phyloP scores from a whole-genome alignment of 2,888 invertebrate species.

The Dolichomitus sp. region DNA sequence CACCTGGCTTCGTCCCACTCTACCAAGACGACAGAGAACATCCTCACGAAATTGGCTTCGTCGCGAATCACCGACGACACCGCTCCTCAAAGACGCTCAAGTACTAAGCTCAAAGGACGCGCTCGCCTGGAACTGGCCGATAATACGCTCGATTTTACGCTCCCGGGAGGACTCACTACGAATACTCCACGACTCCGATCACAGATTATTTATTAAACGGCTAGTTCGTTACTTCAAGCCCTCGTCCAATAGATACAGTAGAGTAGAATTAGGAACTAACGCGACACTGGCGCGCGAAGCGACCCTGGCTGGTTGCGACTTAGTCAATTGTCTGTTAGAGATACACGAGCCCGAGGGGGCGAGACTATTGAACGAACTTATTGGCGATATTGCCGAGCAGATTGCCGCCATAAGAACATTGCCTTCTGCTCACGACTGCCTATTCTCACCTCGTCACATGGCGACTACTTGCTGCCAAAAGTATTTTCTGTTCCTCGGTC shows the following conservation, averaged over 20 bases:
- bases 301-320: constrained; percentile 90
- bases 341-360: constrained; percentile 91
- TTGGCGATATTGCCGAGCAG: constrained; percentile 93
- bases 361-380: constrained; percentile 92
- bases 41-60: constrained; percentile 81
- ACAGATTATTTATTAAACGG: constrained; percentile 91
- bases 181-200: constrained; percentile 90
- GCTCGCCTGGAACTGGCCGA: constrained; percentile 96
- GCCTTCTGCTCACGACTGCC: constrained; percentile 93
- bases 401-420: constrained; percentile 91
- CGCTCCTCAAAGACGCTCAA: constrained; percentile 91
- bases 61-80: constrained; percentile 81
- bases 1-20: constrained; percentile 80
- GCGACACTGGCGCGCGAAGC: constrained; percentile 87
- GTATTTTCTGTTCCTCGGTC: constrained; percentile 97
- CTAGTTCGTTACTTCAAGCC: constrained; percentile 95
- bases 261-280: constrained; percentile 91
- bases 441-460: constrained; percentile 96
- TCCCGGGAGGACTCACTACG: constrained; percentile 87
- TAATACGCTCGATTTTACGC: constrained; percentile 89
- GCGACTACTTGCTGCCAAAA: constrained; percentile 96
- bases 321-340: constrained; percentile 91
- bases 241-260: constrained; percentile 94
- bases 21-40: constrained; percentile 78
- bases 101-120: constrained; percentile 94